Evolutionary conservation across 2,797 vertebrate genomes (phyloP).

Genomic region (Enteromius trimaculatus): DNA sequence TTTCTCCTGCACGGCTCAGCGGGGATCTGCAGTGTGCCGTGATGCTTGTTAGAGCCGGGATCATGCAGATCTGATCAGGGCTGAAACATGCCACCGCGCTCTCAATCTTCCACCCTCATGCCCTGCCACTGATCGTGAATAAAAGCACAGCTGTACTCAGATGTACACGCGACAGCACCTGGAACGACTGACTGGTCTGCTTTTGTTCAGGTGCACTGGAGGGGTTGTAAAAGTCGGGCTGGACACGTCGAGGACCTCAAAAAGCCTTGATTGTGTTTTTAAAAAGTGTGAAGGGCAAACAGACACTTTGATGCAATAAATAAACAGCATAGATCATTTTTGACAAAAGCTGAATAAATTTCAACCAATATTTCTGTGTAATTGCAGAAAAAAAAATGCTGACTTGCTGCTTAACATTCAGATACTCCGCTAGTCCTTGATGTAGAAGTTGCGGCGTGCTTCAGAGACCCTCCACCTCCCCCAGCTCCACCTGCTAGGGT

Average conservation of each 20-base stretch:
- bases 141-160: constrained; percentile 19
- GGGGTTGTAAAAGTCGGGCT: neutral
- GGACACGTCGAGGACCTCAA: neutral
- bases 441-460: neutral
- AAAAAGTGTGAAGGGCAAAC: neutral
- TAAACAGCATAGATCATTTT: neutral
- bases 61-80: constrained; percentile 11
- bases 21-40: constrained; percentile 14
- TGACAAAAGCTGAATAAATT: neutral
- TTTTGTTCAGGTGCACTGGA: neutral
- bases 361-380: neutral
- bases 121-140: neutral
- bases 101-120: neutral
- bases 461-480: neutral
- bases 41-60: constrained; percentile 10
- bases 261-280: neutral
- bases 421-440: neutral
- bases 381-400: neutral
- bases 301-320: neutral
- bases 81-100: neutral
- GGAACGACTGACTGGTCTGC: neutral
- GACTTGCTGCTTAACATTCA: neutral
- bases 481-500: neutral
- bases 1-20: constrained; percentile 4
- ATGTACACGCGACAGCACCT: neutral